Base-by-base conservation (phyloP, 2,797 vertebrate species). In the Leptodactylus fallax region DNA sequence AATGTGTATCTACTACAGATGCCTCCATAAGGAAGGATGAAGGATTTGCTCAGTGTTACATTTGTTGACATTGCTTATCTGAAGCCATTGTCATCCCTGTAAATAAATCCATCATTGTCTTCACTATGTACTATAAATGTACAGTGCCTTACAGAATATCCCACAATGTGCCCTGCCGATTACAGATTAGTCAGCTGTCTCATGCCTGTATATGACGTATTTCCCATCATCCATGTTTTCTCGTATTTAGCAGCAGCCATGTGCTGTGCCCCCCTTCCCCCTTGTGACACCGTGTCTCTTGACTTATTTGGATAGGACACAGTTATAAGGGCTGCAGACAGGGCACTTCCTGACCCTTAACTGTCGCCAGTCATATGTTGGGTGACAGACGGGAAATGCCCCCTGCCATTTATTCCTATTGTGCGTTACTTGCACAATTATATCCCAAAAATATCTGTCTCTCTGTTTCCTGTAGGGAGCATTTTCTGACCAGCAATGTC, bases 361-460 rank as follows among this genome's bases (percentile, higher is more conserved):
- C 88, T 86, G 88, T 89, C 88, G 88, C 88, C 88, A 90, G 76
- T 84, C 87, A 76, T 86, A 87, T 86, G 58, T 71, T 84, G 87
- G 89, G 81, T 86, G 87, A 88, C 80, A 88, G 87, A 88, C 88
- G 71, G 84, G 79, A 88, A 80, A 49, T 84, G 77, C 87, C 87
- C 89, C 16, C 69, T 72, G 53, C 78, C 67, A 13, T 81, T 60
- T 63, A 77, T 88, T 76, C 65, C 56, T 45, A 86, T 89, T 89
- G 88, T 89, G 53, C 86, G 80, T 79, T 60, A 45, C 72, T 86
- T 86, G 61, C 84, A 89, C 88, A 89, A 86, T 89, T 77, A 89
- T 86, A 79, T 86, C 84, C 84, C 84, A 89, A 89, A 88, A 89
- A 89, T 89, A 89, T 89, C 88, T 89, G 88, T 89, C 88, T 89